phyloP scores from a whole-genome alignment of 2,113 vertebrate genomes.

The Pycnonotus jocosus region DNA sequence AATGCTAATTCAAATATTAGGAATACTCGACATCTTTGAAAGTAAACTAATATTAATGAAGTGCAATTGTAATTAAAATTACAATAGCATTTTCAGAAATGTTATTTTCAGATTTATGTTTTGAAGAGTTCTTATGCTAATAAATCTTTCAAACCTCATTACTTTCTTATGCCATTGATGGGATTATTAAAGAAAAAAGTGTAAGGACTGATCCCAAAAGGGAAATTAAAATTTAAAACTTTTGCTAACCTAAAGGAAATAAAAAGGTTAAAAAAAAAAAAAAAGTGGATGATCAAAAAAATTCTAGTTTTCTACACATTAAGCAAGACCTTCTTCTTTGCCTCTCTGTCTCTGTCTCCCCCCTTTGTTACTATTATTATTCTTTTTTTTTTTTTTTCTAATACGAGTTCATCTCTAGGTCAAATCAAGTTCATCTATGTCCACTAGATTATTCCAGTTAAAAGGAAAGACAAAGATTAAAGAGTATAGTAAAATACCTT shows the following conservation, averaged over 20 bases:
- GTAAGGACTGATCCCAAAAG: not conserved
- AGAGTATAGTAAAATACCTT: conserved; percentile 46
- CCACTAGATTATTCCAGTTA: conserved; percentile 73
- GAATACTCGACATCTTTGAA: not conserved
- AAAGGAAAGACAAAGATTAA: conserved; percentile 54
- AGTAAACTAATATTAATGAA: not conserved
- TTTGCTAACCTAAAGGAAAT: not conserved
- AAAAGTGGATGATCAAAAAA: not conserved
- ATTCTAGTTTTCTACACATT: not conserved
- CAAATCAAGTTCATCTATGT: conserved; percentile 76
- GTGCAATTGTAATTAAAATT: not conserved
- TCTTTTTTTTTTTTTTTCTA: not conserved
- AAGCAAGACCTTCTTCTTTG: not conserved
- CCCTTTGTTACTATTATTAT: not conserved
- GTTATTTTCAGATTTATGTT: not conserved
- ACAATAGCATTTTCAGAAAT: not conserved
- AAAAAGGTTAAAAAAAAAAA: fast-evolving
- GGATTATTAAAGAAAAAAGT: not conserved
- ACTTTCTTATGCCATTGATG: not conserved
- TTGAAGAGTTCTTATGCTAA: not conserved
- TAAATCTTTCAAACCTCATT: not conserved
- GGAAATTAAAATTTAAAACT: not conserved
- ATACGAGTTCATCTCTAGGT: conserved; percentile 71
- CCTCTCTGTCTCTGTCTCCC: not conserved
- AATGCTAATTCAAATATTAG: not conserved